Percentiles rank a stretch among this genome's conserved stretches.
phyloP scores from a whole-genome alignment of 2,888 invertebrate species.

The Apamea anceps region DNA sequence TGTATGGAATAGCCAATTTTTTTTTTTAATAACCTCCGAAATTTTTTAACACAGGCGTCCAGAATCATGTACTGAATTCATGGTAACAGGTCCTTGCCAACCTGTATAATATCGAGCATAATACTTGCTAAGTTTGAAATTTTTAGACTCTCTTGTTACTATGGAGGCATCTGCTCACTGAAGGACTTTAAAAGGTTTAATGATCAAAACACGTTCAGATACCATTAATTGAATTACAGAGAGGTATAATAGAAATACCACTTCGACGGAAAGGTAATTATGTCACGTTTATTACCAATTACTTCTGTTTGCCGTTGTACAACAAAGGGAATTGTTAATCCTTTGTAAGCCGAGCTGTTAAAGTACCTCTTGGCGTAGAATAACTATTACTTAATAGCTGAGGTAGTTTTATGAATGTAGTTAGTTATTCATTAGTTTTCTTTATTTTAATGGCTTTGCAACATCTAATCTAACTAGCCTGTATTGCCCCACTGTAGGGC shows the following conservation, averaged over 20 bases:
- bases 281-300: constrained; percentile 31
- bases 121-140: background rate
- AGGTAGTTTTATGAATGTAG: background rate
- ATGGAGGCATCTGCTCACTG: background rate
- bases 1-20: too few relatives aligned
- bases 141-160: background rate
- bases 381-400: constrained; percentile 20
- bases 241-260: constrained; percentile 17
- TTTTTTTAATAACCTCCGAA: too few relatives aligned
- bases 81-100: too few relatives aligned
- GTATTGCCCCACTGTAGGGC: too few relatives aligned
- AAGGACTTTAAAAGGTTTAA: background rate
- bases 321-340: constrained; percentile 36
- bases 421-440: constrained; percentile 11
- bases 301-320: constrained; percentile 28
- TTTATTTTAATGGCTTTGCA: background rate
- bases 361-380: constrained; percentile 24
- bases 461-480: too few relatives aligned
- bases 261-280: constrained; percentile 25
- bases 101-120: background rate
- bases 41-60: too few relatives aligned
- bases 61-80: too few relatives aligned
- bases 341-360: constrained; percentile 34
- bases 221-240: constrained; percentile 12
- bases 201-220: background rate